Base-by-base conservation (phyloP, 2,113 vertebrate genomes). In the Peromyscus maniculatus region DNA sequence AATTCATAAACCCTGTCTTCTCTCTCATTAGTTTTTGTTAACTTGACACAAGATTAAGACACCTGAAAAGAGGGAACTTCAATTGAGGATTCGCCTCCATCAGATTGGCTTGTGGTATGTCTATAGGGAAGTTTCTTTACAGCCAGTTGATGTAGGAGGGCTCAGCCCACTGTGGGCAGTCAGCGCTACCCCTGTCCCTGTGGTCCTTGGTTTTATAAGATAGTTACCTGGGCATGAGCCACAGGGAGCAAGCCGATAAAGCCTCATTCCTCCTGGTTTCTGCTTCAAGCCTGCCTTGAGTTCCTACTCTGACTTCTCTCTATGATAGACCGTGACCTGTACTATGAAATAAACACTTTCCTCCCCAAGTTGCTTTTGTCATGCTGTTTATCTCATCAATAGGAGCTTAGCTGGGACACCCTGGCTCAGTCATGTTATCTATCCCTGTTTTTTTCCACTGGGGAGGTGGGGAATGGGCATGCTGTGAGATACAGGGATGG, bases 391-490 rank as follows among this genome's bases (percentile, higher is more conserved):
- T 36, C 78, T n/a, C 78, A 57, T 8, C 21, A n/a, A 5, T 55
- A 6, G 33, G 10, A 22, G 21, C 52, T 33, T 12, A 21, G 31
- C 52, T 57, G 12, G 52, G 52, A 11, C 33, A 57, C 78, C 33
- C 26, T 24, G 17, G n/a, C 31, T n/a, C 31, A 49, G 16, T 13
- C 21, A 10, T 22, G 0, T 15, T 28, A 12, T 36, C 2, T 7
- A 0, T n/a, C 19, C 1, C 36, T 64, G 21, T 31, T 11, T 10
- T 0, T 8, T 36, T 19, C 1, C 52, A 52, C 52, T 52, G 5
- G 6, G 11, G 9, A 33, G 87, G 1, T n/a, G 39, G 31, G n/a
- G 49, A 4, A 5, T 26, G 71, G 66, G 4, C 11, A 3, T 52
- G 22, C 19, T n/a, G 2, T n/a, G 79, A n/a, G 79, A n/a, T 26